phyloP scores from a whole-genome alignment of 2,113 vertebrate species.

The Eptesicus fuscus region DNA sequence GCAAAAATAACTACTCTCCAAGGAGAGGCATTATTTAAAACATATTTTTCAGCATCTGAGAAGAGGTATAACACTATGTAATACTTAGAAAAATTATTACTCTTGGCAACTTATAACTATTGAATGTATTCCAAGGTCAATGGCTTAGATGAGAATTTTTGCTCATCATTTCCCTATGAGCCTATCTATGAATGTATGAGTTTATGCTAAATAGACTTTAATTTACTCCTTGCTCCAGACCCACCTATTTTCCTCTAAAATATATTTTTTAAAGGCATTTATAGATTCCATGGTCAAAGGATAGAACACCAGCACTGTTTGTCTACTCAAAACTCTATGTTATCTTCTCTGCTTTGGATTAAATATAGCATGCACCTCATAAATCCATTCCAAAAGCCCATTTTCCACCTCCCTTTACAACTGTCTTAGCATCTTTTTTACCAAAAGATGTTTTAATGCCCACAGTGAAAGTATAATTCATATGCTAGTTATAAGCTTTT shows the following conservation, averaged over 20 bases:
- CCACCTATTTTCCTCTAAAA: background rate
- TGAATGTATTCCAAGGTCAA: background rate
- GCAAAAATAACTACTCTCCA: conserved; percentile 37
- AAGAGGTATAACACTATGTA: background rate
- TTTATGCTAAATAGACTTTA: background rate
- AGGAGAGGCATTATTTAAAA: background rate
- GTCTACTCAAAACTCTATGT: background rate
- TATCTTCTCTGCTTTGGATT: background rate
- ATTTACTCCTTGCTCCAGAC: background rate
- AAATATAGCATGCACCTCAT: background rate
- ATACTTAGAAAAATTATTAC: background rate
- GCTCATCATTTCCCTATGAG: background rate
- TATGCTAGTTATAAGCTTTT: conserved; percentile 41
- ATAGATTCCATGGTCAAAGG: background rate
- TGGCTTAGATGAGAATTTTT: conserved; percentile 6
- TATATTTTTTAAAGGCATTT: background rate
- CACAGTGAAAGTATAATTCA: conserved; percentile 26
- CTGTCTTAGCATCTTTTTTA: conserved; percentile 7
- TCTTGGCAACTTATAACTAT: background rate
- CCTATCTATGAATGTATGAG: background rate
- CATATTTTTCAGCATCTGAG: background rate
- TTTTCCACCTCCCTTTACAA: background rate
- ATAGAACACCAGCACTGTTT: background rate
- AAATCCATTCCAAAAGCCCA: background rate
- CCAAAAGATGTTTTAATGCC: conserved; percentile 39